Percentiles rank a stretch among this genome's conserved stretches.
Conservation (phyloP, 2,113 vertebrate species). For the Anolis sagrei region DNA sequence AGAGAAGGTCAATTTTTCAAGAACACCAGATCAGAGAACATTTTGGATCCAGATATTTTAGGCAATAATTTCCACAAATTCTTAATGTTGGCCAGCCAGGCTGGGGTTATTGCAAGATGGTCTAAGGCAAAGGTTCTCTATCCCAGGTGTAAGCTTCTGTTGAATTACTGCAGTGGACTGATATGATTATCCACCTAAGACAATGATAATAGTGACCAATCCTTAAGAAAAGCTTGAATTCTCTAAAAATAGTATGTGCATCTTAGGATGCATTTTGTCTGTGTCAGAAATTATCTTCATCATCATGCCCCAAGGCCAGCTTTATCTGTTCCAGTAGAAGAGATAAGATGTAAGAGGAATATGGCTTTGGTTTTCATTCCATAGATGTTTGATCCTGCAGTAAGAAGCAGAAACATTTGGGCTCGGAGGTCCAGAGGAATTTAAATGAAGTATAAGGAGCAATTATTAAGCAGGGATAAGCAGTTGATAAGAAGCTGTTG, state of each 20-base stretch:
- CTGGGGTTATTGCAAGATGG: neutral
- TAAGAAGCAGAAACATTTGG: constrained; percentile 20
- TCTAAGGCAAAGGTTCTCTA: neutral
- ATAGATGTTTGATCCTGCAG: neutral
- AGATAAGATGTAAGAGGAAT: neutral
- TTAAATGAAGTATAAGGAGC: constrained; percentile 33
- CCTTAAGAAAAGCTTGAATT: neutral
- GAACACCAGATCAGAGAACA: too few relatives aligned
- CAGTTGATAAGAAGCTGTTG: constrained; percentile 61
- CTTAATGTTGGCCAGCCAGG: neutral
- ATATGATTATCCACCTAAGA: too few relatives aligned
- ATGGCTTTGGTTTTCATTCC: too few relatives aligned
- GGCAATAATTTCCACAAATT: neutral
- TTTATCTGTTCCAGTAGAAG: neutral
- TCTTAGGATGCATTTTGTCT: neutral
- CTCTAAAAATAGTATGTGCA: neutral
- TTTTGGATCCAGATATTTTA: too few relatives aligned
- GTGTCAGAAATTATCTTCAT: neutral
- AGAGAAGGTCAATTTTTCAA: too few relatives aligned
- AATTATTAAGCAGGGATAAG: constrained; percentile 34
- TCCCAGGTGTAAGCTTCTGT: neutral
- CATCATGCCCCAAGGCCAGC: neutral
- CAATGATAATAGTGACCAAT: too few relatives aligned
- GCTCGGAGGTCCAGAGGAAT: constrained; percentile 31
- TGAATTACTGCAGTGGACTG: too few relatives aligned